A percentile compares a stretch with the other conserved stretches of the same genome.
Evolutionary conservation across 2,888 invertebrate genomes (phyloP).

Genomic region (Drosophila fulvimacula): DNA sequence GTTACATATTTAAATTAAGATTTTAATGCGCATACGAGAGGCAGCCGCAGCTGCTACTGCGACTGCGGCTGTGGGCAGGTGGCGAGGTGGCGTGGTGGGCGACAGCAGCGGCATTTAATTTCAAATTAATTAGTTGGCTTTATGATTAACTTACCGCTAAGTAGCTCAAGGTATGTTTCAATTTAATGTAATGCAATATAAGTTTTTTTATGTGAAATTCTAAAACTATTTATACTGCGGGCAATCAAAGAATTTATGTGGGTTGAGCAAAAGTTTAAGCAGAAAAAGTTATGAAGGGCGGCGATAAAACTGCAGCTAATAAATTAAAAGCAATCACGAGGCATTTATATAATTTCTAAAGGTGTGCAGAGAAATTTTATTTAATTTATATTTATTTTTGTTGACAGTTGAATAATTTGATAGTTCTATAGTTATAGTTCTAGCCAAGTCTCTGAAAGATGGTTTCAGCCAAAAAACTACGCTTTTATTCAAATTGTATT

Average conservation of each 20-base stretch:
- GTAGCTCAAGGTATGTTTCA: slow-evolving; percentile 42
- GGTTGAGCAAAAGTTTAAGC: background rate
- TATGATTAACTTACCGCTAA: slow-evolving; percentile 47
- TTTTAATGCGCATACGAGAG: slow-evolving; percentile 66
- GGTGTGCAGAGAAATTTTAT: too few species aligned
- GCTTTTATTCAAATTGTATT: too few species aligned
- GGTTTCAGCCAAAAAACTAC: too few species aligned
- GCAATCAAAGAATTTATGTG: background rate
- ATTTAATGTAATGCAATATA: background rate
- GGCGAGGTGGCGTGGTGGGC: background rate
- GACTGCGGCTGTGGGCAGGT: slow-evolving; percentile 12
- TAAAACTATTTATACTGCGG: background rate
- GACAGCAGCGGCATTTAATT: slow-evolving; percentile 42
- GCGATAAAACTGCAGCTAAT: background rate
- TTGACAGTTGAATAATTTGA: too few species aligned
- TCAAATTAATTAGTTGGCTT: slow-evolving; percentile 65
- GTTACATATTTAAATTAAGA: slow-evolving; percentile 78
- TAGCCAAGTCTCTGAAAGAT: too few species aligned
- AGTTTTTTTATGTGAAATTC: background rate
- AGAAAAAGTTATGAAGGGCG: background rate
- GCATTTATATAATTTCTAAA: background rate
- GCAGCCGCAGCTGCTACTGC: slow-evolving; percentile 36
- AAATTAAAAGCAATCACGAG: too few species aligned
- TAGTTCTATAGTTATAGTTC: too few species aligned
- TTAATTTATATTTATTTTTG: too few species aligned